These are phyloP conservation scores for Capra hircus DNA, from an alignment of 2,113 vertebrate species.

Conservation along the genomic window DNA sequence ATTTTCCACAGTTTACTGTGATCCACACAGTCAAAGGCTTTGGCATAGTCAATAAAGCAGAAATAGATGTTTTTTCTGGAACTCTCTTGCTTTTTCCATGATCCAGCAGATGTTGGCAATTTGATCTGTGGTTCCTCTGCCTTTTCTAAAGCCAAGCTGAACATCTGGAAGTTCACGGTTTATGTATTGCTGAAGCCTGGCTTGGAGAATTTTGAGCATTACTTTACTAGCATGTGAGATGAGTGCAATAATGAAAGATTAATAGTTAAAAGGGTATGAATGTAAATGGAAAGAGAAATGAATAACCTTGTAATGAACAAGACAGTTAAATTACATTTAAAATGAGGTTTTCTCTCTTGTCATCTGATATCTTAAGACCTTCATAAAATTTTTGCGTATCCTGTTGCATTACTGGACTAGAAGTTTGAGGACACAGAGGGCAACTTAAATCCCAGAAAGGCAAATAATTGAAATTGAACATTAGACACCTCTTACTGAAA, in stretches of 20 bases:
- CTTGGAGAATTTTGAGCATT: neutral
- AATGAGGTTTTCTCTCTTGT: neutral
- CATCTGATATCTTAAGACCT: neutral
- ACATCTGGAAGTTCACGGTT: neutral
- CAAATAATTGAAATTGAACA: neutral
- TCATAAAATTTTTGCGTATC: neutral
- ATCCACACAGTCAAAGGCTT: neutral
- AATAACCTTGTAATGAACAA: neutral
- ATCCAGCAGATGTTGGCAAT: neutral
- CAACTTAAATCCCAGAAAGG: neutral
- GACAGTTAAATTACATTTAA: neutral
- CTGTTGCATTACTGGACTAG: neutral
- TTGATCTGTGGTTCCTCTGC: neutral
- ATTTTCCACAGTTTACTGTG: neutral
- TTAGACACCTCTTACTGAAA: neutral
- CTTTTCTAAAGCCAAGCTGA: neutral
- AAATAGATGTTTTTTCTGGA: neutral
- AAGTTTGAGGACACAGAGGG: neutral
- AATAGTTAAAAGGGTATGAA: neutral
- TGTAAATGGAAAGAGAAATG: constrained; percentile 14
- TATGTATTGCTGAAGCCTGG: neutral
- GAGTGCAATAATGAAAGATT: neutral
- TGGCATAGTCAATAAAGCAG: neutral
- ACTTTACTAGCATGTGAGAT: neutral
- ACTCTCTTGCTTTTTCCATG: neutral